Evolutionary conservation across 2,113 vertebrate species (phyloP), one percentile per base, ranked within the genome.

Genomic region (Bos indicus): DNA sequence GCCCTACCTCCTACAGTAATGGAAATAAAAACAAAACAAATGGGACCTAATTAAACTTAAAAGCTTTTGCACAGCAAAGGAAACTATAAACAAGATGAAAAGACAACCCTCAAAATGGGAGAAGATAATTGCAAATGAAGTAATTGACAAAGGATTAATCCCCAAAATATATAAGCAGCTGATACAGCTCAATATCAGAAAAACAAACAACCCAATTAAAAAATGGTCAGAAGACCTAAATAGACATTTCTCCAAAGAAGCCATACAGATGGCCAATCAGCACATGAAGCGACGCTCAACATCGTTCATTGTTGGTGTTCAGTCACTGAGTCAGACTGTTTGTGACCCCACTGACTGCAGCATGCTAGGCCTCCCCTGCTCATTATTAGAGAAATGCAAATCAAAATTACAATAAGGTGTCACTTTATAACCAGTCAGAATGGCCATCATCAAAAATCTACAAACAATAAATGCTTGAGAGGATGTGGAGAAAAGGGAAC

Each of bases 281-380:
- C 64, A 4, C 33, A 0, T 19, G 16, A n/a, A 19, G 8, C 2
- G 1, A 19, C 2, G 64, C 33, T 67, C 62, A n/a, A 0, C 33
- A 1, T 4, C 4, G 62, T 2, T n/a, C 62, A 10, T 2, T 17
- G 6, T 13, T 14, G 26, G 5, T 62, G 28, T n/a, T 30, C 64
- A n/a, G 33, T 19, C 33, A 10, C 33, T 19, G 4, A 67, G 33
- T 67, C 33, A 67, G 64, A n/a, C 33, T 19, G 30, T 16, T 9
- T 5, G 33, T 10, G 33, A n/a, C 64, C 33, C 64, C 62, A 67
- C 1, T n/a, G 64, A 19, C 33, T 19, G 33, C 64, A 67, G 64
- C 64, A 67, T 10, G 64, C 64, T 19, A 2, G 64, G 33, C 33
- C 64, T 67, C 64, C 33, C 33, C 19, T 19, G 33, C n/a, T 23